These are phyloP conservation scores for Craniophora ligustri DNA, from an alignment of 2,888 invertebrate genomes.

Conservation along the genomic window DNA sequence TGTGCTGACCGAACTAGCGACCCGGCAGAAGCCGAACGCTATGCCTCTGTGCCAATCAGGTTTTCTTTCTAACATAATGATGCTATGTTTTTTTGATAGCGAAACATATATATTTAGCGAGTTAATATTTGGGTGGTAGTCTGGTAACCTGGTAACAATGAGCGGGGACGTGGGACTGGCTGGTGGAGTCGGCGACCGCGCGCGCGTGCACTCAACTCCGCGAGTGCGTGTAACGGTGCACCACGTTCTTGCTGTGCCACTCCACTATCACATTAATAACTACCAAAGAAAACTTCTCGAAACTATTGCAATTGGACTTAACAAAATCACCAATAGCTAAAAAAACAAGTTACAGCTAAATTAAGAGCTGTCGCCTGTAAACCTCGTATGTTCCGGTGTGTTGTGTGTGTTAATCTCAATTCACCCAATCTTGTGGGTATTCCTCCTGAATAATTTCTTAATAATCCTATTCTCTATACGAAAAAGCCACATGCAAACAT, in stretches of 20 bases:
- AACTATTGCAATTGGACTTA: neutral
- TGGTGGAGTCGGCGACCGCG: slow-evolving; percentile 84
- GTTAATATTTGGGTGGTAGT: neutral
- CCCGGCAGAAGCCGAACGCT: too few species aligned
- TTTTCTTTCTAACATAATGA: too few species aligned
- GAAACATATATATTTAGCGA: too few species aligned
- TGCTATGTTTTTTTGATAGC: too few species aligned
- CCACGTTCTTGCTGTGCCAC: slow-evolving; percentile 68
- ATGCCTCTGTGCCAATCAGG: too few species aligned
- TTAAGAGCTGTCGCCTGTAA: neutral
- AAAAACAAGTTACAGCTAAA: neutral
- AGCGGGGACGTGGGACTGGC: slow-evolving; percentile 63
- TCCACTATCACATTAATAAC: slow-evolving; percentile 59
- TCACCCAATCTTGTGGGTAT: neutral
- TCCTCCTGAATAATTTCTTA: neutral
- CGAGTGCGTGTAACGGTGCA: slow-evolving; percentile 83
- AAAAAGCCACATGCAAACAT: neutral
- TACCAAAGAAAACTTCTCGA: slow-evolving; percentile 30
- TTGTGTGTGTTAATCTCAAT: neutral
- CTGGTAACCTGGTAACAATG: neutral
- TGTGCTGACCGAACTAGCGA: too few species aligned
- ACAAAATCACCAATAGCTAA: neutral
- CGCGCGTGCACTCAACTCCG: slow-evolving; percentile 83
- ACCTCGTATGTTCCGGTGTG: neutral
- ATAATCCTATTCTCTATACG: too few species aligned